A percentile compares a stretch with the other conserved stretches of the same genome.
These are phyloP conservation scores for Monomorium pharaonis DNA, from an alignment of 1,140 invertebrate genomes.

Conservation along the genomic window DNA sequence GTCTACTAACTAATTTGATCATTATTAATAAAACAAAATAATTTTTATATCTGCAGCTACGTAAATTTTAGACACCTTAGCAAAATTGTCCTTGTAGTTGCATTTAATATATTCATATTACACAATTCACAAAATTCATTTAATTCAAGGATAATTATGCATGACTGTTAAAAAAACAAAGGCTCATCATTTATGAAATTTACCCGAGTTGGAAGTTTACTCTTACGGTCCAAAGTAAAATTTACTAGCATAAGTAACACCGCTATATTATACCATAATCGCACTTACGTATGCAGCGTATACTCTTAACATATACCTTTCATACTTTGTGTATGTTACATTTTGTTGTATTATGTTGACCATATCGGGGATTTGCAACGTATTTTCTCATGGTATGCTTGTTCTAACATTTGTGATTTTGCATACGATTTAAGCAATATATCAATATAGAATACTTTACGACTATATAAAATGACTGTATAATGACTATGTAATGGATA, in stretches of 20 bases:
- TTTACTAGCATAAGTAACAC: conserved; percentile 54
- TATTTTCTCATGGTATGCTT: conserved; percentile 35
- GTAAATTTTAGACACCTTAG: too few species aligned
- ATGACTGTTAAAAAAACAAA: not conserved
- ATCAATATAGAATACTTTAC: not conserved
- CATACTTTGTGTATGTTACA: conserved; percentile 37
- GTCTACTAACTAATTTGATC: too few species aligned
- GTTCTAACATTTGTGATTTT: not conserved
- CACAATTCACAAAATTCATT: too few species aligned
- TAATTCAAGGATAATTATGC: not conserved
- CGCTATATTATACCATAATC: conserved; percentile 59
- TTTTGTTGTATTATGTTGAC: conserved; percentile 32
- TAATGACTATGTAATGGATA: not conserved
- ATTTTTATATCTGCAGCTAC: too few species aligned
- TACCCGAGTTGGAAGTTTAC: conserved; percentile 46
- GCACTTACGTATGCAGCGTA: conserved; percentile 43
- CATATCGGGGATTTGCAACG: conserved; percentile 42
- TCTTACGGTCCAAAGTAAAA: conserved; percentile 60
- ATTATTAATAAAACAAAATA: too few species aligned
- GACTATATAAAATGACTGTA: too few species aligned
- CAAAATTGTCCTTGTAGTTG: not conserved
- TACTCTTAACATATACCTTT: not conserved
- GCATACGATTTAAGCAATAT: conserved; percentile 15
- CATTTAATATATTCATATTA: not conserved
- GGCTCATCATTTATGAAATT: conserved; percentile 47